Percentiles rank a stretch among this genome's conserved stretches.
Conservation (phyloP, 2,113 vertebrate genomes). For the Corythornis cristatus region DNA sequence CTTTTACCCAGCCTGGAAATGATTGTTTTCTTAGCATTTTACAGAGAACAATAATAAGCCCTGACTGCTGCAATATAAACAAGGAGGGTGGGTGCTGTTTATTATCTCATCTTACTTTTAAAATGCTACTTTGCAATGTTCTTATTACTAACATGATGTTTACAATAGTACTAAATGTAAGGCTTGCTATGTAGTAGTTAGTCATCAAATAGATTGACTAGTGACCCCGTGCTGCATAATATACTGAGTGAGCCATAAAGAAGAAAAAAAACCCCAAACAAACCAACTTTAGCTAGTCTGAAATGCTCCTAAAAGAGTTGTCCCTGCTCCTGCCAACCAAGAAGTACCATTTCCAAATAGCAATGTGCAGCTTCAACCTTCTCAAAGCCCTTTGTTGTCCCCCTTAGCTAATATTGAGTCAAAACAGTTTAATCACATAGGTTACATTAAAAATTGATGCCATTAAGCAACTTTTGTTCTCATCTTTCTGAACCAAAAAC, state of each 20-base stretch:
- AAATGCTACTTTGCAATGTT: neutral
- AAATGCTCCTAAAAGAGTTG: neutral
- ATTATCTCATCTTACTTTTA: neutral
- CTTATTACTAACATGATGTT: neutral
- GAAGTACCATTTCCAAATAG: neutral
- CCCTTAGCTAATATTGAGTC: neutral
- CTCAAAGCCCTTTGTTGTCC: neutral
- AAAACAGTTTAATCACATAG: neutral
- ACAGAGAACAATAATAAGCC: neutral
- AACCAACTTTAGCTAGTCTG: neutral
- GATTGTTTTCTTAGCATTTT: conserved; percentile 14
- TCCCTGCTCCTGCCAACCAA: neutral
- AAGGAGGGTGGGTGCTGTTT: neutral
- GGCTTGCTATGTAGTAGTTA: neutral
- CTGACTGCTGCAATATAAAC: neutral
- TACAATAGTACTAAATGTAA: neutral
- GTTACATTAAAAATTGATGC: neutral
- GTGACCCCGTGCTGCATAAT: neutral
- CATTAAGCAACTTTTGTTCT: neutral
- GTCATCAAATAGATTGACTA: neutral
- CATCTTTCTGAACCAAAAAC: neutral
- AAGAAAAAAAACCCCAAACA: too few relatives aligned
- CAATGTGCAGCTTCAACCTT: neutral
- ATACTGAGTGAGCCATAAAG: neutral
- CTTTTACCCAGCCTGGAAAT: conserved; percentile 44